These are phyloP conservation scores for Eristalis tenax DNA, from an alignment of 2,888 invertebrate species.

Conservation along the genomic window DNA sequence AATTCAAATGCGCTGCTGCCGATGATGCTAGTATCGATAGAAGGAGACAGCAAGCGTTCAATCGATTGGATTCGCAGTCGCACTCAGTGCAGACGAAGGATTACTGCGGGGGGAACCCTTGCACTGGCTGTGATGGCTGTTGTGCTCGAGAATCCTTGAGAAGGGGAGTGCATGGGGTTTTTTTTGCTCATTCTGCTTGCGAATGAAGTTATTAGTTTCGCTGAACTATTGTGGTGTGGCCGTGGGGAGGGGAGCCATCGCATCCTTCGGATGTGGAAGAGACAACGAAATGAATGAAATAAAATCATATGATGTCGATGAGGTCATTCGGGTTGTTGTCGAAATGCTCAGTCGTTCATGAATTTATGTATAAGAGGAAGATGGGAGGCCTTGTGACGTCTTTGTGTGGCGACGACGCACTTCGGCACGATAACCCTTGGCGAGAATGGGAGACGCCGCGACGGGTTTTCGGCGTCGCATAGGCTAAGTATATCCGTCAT, in stretches of 20 bases:
- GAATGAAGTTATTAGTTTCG: conserved; percentile 52
- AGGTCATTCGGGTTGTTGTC: conserved; percentile 24
- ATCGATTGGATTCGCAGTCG: conserved; percentile 61
- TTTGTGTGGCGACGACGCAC: neutral
- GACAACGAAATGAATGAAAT: conserved; percentile 2
- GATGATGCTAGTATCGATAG: conserved; percentile 54
- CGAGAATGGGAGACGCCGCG: neutral
- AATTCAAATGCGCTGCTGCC: conserved; percentile 56
- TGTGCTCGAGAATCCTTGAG: neutral
- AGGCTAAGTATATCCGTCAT: neutral
- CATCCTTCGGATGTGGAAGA: neutral
- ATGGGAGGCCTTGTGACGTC: neutral
- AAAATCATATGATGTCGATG: conserved; percentile 24
- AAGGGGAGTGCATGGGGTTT: neutral
- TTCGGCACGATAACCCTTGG: neutral
- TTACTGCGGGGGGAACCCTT: conserved; percentile 17
- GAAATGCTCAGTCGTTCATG: neutral
- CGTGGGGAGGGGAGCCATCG: conserved; percentile 2
- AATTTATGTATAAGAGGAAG: neutral
- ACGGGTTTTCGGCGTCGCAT: neutral
- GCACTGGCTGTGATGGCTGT: neutral
- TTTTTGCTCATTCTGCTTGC: conserved; percentile 1
- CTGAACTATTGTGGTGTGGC: conserved; percentile 34
- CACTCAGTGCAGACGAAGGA: conserved; percentile 30
- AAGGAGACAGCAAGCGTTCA: neutral